Conservation (phyloP, 2,797 vertebrate genomes). For the Psittacula echo region DNA sequence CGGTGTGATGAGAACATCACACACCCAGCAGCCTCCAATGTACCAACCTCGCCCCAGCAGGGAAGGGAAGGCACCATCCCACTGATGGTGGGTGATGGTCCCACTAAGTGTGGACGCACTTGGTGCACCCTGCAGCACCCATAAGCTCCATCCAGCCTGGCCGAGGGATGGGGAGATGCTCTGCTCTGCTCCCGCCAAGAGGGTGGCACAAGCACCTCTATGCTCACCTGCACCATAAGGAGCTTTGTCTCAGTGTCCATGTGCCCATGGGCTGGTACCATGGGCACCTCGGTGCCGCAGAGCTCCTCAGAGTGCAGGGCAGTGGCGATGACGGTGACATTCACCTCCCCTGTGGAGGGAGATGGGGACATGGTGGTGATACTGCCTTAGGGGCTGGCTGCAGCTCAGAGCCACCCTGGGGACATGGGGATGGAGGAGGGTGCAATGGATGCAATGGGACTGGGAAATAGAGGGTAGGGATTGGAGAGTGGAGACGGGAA, state of each 20-base stretch:
- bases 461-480: not conserved
- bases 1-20: not conserved
- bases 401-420: not conserved
- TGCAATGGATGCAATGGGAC: not conserved
- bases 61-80: not conserved
- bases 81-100: not conserved
- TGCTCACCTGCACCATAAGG: slow-evolving; percentile 61
- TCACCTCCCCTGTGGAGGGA: slow-evolving; percentile 33
- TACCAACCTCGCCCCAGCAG: not conserved
- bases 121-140: not conserved
- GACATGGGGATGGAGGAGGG: not conserved
- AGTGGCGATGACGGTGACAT: slow-evolving; percentile 24
- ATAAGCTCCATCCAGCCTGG: not conserved
- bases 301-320: slow-evolving; percentile 19
- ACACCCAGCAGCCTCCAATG: not conserved
- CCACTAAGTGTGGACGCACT: not conserved
- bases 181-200: not conserved
- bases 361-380: not conserved
- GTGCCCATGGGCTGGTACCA: not conserved
- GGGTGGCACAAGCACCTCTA: not conserved
- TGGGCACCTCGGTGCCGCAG: not conserved
- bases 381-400: not conserved
- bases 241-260: slow-evolving; percentile 47
- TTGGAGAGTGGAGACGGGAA: not conserved
- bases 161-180: not conserved